phyloP scores from a whole-genome alignment of 1,140 invertebrate species.

The Epicauta chinensis region DNA sequence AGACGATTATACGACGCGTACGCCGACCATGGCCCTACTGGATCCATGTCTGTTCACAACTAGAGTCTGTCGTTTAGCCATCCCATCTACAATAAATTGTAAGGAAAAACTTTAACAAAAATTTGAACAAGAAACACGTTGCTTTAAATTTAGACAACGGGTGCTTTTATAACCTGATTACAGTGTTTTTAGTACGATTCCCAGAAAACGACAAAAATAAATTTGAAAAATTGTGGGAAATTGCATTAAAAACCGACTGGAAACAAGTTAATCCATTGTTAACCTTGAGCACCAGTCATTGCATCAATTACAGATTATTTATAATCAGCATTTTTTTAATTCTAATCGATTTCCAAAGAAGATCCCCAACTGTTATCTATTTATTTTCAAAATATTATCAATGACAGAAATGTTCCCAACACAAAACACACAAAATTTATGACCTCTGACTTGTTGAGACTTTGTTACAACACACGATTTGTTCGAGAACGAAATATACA shows the following conservation, averaged over 20 bases:
- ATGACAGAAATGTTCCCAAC: neutral
- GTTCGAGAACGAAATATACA: neutral
- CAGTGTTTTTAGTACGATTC: too few species aligned
- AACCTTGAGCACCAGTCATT: neutral
- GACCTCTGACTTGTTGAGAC: constrained; percentile 28
- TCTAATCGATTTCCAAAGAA: neutral
- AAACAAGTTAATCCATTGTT: neutral
- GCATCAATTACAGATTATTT: neutral
- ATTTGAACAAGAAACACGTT: too few species aligned
- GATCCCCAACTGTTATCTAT: neutral
- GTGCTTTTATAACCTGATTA: too few species aligned
- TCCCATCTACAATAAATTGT: constrained; percentile 35
- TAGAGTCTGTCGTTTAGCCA: constrained; percentile 29
- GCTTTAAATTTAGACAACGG: too few species aligned
- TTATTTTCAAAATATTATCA: neutral
- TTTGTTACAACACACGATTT: constrained; percentile 18
- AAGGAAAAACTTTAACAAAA: constrained; percentile 22
- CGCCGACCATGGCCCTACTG: constrained; percentile 69
- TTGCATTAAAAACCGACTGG: too few species aligned
- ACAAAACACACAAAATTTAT: constrained; percentile 8
- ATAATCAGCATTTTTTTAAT: neutral
- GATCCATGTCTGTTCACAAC: constrained; percentile 54
- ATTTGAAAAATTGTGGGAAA: constrained; percentile 8
- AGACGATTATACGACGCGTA: constrained; percentile 68
- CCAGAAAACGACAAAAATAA: too few species aligned